Evolutionary conservation across 2,113 vertebrate species (phyloP).

Genomic region (Poeciliopsis retropinna): DNA sequence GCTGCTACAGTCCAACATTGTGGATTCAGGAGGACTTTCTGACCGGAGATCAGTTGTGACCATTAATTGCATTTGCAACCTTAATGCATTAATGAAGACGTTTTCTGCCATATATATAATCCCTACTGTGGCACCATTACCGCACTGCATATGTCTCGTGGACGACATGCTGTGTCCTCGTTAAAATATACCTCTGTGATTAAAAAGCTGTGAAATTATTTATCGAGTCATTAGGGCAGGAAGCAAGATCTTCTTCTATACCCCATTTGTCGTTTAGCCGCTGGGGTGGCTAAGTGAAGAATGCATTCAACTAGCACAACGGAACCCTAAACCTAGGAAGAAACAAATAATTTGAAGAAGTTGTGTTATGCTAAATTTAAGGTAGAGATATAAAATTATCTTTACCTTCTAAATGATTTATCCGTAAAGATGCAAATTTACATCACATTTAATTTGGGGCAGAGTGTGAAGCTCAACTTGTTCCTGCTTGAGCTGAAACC

Average conservation of each 20-base stretch:
- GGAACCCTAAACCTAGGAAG: neutral
- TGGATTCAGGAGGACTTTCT: neutral
- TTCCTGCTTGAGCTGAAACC: no score
- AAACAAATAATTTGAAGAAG: neutral
- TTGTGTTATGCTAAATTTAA: neutral
- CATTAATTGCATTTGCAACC: slow-evolving; percentile 49
- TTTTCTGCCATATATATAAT: slow-evolving; percentile 16
- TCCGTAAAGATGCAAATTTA: neutral
- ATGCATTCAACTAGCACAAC: neutral
- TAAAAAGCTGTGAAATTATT: slow-evolving; percentile 2
- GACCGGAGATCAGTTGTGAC: neutral
- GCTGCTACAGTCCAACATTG: neutral
- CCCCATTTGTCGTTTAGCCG: neutral
- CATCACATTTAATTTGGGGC: neutral
- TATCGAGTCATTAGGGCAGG: neutral
- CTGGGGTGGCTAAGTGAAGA: neutral
- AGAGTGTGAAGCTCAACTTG: neutral
- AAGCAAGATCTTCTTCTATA: neutral
- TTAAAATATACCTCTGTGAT: slow-evolving; percentile 15
- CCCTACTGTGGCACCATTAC: slow-evolving; percentile 10
- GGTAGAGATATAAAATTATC: neutral
- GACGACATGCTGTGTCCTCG: neutral
- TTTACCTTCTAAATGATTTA: neutral
- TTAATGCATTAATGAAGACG: slow-evolving; percentile 47
- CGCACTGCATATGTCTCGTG: neutral